Conservation (phyloP, 2,113 vertebrate species). For the Aphyosemion australe region DNA sequence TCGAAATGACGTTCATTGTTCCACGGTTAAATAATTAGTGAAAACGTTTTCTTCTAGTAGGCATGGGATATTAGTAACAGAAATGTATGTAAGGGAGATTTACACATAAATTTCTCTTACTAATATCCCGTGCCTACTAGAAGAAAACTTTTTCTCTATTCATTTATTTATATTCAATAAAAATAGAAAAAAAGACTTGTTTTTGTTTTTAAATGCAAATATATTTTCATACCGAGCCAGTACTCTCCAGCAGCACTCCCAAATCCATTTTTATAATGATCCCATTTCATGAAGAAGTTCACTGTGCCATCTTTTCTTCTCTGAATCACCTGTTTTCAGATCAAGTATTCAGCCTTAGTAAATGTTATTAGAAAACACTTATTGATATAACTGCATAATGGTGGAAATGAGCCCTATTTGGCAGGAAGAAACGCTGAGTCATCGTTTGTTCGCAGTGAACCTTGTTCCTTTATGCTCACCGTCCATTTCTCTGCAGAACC, state of each 20-base stretch:
- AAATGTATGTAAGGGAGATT: no score
- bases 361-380: no score
- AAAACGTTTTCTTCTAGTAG: no score
- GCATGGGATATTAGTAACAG: no score
- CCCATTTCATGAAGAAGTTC: slow-evolving; percentile 59
- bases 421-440: background rate
- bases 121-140: no score
- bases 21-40: no score
- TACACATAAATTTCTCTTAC: no score
- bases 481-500: slow-evolving; percentile 45
- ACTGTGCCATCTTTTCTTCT: slow-evolving; percentile 43
- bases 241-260: slow-evolving; percentile 53
- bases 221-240: slow-evolving; percentile 42
- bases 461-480: slow-evolving; percentile 24
- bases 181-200: background rate
- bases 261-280: slow-evolving; percentile 52
- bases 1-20: no score
- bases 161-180: background rate
- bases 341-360: background rate
- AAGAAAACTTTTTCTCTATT: no score
- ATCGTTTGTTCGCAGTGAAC: background rate
- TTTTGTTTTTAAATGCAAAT: background rate
- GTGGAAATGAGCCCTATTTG: no score
- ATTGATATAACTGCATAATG: no score
- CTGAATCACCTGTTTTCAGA: slow-evolving; percentile 45